Conservation (phyloP, 2,888 invertebrate species). For the Cryptocheilus praepositus region DNA sequence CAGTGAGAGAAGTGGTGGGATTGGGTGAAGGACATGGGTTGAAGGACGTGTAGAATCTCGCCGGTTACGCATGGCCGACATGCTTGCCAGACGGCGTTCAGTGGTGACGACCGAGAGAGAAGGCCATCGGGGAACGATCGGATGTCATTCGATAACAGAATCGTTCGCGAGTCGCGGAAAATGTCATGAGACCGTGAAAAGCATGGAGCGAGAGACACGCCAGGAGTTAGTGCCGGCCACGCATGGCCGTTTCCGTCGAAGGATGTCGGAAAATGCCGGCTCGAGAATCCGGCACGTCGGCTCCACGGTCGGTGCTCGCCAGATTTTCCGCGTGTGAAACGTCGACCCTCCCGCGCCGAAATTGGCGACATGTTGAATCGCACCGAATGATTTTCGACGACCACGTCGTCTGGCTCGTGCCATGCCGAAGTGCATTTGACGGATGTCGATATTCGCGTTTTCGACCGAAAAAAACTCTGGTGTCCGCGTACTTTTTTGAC, state of each 20-base stretch:
- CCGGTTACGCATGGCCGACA: slow-evolving; percentile 17
- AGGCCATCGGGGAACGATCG: background rate
- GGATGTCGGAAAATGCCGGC: slow-evolving; percentile 59
- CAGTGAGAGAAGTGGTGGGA: no score
- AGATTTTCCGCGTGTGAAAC: slow-evolving; percentile 25
- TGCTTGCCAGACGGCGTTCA: no score
- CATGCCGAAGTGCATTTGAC: no score
- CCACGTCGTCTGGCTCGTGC: no score
- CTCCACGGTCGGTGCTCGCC: slow-evolving; percentile 12
- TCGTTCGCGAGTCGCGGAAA: no score
- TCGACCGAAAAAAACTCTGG: no score
- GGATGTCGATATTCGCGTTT: no score
- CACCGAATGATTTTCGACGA: background rate
- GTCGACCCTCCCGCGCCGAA: background rate
- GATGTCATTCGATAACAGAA: no score
- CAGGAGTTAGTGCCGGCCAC: slow-evolving; percentile 29
- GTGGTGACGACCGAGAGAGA: background rate
- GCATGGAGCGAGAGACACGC: background rate
- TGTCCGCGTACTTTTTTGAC: background rate
- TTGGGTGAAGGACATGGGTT: no score
- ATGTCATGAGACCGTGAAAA: no score
- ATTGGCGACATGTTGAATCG: background rate
- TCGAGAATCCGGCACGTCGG: slow-evolving; percentile 41
- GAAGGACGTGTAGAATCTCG: slow-evolving; percentile 20
- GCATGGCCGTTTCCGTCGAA: slow-evolving; percentile 58